phyloP scores from a whole-genome alignment of 2,888 invertebrate genomes.

The Pemphredon lugubris region DNA sequence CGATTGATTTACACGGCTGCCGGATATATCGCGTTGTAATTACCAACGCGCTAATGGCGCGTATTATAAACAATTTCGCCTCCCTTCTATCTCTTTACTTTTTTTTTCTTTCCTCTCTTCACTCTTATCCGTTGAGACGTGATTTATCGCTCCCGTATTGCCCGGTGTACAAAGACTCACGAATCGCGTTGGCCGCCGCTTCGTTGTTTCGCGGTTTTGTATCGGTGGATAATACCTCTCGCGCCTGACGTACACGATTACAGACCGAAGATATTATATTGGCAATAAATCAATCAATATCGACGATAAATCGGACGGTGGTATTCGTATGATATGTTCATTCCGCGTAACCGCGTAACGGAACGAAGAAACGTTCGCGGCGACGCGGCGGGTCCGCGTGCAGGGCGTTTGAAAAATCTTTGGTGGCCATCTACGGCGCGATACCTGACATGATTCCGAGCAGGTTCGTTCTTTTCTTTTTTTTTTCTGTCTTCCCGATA shows the following conservation, averaged over 20 bases:
- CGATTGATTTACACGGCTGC: constrained; percentile 53
- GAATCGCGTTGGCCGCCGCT: constrained; percentile 33
- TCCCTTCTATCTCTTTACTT: constrained; percentile 5
- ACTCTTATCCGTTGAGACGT: constrained; percentile 1
- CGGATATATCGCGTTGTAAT: constrained; percentile 36
- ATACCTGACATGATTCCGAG: no score
- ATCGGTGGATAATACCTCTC: constrained; percentile 15
- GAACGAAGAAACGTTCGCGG: no score
- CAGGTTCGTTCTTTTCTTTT: no score
- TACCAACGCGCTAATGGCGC: constrained; percentile 44
- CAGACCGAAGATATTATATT: constrained; percentile 27
- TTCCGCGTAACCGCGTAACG: constrained; percentile 26
- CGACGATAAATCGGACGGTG: constrained; percentile 48
- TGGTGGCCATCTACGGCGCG: no score
- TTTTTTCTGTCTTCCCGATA: no score
- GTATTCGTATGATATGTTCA: constrained; percentile 43
- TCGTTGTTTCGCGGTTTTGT: constrained; percentile 27
- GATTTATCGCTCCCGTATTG: constrained; percentile 32
- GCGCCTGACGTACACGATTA: constrained; percentile 1
- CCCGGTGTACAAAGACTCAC: constrained; percentile 30
- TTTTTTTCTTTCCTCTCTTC: no score
- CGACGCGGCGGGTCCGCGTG: no score
- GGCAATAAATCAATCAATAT: constrained; percentile 51
- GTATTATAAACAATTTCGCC: constrained; percentile 56
- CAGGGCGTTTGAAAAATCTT: no score